phyloP scores from a whole-genome alignment of 1,140 invertebrate species.

The Coenobita brevimanus region DNA sequence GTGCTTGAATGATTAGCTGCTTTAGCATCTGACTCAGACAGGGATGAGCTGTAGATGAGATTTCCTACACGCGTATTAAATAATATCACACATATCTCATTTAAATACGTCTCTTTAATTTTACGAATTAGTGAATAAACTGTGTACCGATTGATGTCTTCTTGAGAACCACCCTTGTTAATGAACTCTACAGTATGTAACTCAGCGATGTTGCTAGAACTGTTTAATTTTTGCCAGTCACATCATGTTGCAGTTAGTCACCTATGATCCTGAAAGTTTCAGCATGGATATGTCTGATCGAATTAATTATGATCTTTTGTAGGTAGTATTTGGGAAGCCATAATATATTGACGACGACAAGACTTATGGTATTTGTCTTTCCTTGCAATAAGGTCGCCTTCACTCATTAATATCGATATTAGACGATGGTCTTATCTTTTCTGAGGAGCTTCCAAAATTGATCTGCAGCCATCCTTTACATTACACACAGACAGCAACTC shows the following conservation, averaged over 20 bases:
- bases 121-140: neutral
- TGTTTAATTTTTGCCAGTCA: constrained; percentile 2
- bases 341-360: too few relatives aligned
- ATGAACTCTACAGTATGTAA: constrained; percentile 17
- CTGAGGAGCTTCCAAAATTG: neutral
- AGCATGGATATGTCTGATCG: neutral
- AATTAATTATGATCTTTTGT: too few relatives aligned
- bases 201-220: constrained; percentile 9
- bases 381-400: constrained; percentile 6
- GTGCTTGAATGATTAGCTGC: neutral
- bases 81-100: neutral
- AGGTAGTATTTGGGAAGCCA: too few relatives aligned
- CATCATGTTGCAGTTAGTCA: too few relatives aligned
- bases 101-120: neutral
- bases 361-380: too few relatives aligned
- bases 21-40: constrained; percentile 24
- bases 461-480: constrained; percentile 1
- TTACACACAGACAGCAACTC: constrained; percentile 20
- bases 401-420: constrained; percentile 11
- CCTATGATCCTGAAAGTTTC: constrained; percentile 12
- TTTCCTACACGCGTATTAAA: neutral
- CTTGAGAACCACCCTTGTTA: neutral
- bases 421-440: neutral
- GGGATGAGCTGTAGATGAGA: constrained; percentile 1
- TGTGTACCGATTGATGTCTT: constrained; percentile 16